Evolutionary conservation across 2,888 invertebrate species (phyloP).

Genomic region (Chesias legatella): DNA sequence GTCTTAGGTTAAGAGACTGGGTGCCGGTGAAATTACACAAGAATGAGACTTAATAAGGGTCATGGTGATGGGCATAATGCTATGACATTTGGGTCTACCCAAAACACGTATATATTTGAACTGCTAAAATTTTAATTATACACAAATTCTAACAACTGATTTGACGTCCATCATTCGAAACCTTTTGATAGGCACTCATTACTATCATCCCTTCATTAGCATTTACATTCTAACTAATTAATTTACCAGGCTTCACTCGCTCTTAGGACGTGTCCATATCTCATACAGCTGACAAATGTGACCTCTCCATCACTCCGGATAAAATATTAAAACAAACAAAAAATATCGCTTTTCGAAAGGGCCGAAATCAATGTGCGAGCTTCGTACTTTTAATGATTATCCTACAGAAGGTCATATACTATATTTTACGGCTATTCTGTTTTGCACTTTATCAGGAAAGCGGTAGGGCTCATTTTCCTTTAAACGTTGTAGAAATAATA

Average conservation of each 20-base stretch:
- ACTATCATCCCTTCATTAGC: constrained; percentile 62
- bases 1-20: too few species aligned
- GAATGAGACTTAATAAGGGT: too few species aligned
- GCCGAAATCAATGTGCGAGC: constrained; percentile 80
- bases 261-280: constrained; percentile 65
- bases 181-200: constrained; percentile 38
- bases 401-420: constrained; percentile 35
- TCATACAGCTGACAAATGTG: constrained; percentile 76
- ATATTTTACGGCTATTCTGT: constrained; percentile 12
- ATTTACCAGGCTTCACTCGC: constrained; percentile 59
- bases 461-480: constrained; percentile 33
- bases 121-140: too few species aligned
- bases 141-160: too few species aligned
- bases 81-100: too few species aligned
- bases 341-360: constrained; percentile 75
- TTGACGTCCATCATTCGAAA: too few species aligned
- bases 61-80: too few species aligned
- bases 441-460: constrained; percentile 11
- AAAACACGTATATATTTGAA: too few species aligned
- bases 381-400: constrained; percentile 46
- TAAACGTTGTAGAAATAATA: constrained; percentile 48
- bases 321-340: constrained; percentile 79
- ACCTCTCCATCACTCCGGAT: constrained; percentile 76
- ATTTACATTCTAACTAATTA: constrained; percentile 68
- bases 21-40: too few species aligned